Evolutionary conservation across 2,888 invertebrate genomes (phyloP).

Genomic region (Apotomis capreana): DNA sequence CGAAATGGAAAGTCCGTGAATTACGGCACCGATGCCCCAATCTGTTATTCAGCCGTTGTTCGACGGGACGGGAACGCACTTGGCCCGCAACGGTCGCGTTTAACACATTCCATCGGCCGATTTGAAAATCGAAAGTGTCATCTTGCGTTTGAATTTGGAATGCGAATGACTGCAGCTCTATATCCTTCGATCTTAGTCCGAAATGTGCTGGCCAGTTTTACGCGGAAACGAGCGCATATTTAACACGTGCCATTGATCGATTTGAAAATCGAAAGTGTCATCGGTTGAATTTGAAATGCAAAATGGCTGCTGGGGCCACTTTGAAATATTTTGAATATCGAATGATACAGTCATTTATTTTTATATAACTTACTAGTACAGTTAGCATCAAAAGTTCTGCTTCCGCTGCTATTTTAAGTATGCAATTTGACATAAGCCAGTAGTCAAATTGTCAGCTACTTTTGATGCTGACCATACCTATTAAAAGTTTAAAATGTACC

Average conservation of each 20-base stretch:
- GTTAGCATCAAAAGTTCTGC: too few relatives aligned
- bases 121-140: slow-evolving; percentile 66
- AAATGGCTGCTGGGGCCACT: slow-evolving; percentile 38
- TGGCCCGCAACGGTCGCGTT: slow-evolving; percentile 39
- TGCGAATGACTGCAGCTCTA: slow-evolving; percentile 46
- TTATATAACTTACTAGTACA: too few relatives aligned
- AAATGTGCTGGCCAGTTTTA: too few relatives aligned
- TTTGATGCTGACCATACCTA: too few relatives aligned
- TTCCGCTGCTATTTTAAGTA: too few relatives aligned
- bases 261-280: slow-evolving; percentile 66
- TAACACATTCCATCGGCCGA: slow-evolving; percentile 50
- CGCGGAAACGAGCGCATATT: slow-evolving; percentile 29
- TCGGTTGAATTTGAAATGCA: slow-evolving; percentile 56
- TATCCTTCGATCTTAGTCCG: slow-evolving; percentile 1
- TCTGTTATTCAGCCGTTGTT: slow-evolving; percentile 59
- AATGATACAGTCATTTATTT: too few relatives aligned
- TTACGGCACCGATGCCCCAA: slow-evolving; percentile 46
- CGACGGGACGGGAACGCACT: slow-evolving; percentile 27
- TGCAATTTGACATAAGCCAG: too few relatives aligned
- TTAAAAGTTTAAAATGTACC: too few relatives aligned
- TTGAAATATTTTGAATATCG: too few relatives aligned
- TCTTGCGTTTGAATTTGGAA: slow-evolving; percentile 57
- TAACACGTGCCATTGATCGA: slow-evolving; percentile 50
- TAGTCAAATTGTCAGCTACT: too few relatives aligned
- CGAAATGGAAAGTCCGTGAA: slow-evolving; percentile 71